Conservation (phyloP, 1,140 invertebrate genomes). For the Heterodera schachtii region DNA sequence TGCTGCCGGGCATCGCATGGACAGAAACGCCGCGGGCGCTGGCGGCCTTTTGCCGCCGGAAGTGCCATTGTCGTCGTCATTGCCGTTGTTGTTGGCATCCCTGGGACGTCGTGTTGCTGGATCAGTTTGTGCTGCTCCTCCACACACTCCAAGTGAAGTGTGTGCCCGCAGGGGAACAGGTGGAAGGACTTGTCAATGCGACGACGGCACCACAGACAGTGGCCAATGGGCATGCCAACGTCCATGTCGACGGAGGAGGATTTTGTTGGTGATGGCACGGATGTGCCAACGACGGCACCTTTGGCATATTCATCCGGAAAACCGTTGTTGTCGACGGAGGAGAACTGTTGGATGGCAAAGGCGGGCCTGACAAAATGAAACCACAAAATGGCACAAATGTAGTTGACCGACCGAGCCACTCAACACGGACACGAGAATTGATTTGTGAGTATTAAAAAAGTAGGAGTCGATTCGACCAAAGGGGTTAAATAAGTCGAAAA, state of each 20-base stretch:
- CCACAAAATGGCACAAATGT: too few species aligned
- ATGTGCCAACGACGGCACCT: neutral
- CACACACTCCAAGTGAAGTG: slow-evolving; percentile 27
- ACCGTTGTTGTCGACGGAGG: too few species aligned
- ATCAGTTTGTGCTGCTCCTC: slow-evolving; percentile 16
- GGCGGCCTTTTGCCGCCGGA: too few species aligned
- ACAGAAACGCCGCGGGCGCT: too few species aligned
- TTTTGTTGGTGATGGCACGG: too few species aligned
- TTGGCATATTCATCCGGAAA: neutral
- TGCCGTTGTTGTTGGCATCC: neutral
- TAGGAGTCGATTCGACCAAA: too few species aligned
- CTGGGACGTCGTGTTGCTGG: too few species aligned
- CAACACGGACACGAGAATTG: too few species aligned
- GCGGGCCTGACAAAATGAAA: slow-evolving; percentile 6
- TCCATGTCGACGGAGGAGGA: neutral
- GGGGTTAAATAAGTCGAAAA: too few species aligned
- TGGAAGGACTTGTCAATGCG: slow-evolving; percentile 24
- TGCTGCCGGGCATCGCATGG: too few species aligned
- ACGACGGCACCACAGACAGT: slow-evolving; percentile 8
- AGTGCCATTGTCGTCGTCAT: neutral
- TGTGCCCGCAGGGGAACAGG: slow-evolving; percentile 25
- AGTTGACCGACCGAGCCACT: too few species aligned
- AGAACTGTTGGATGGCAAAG: slow-evolving; percentile 10
- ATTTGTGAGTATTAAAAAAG: too few species aligned
- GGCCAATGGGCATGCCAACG: neutral